A percentile compares a stretch with the other conserved stretches of the same genome.
Conservation (phyloP, 2,888 invertebrate genomes). For the Phengaris arion region DNA sequence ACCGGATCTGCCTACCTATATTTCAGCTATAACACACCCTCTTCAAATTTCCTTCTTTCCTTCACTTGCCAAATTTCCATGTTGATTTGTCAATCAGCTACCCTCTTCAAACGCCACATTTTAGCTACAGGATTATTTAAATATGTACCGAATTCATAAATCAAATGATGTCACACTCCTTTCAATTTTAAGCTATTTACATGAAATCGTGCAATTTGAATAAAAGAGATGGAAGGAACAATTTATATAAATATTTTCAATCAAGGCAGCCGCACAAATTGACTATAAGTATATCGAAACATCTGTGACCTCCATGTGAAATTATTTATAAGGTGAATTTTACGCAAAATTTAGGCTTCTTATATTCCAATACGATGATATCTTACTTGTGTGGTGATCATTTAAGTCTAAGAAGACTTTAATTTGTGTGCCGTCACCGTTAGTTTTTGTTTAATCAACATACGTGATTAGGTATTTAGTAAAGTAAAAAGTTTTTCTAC, state of each 20-base stretch:
- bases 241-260: constrained; percentile 25
- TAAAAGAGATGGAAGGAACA: constrained; percentile 13
- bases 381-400: no score
- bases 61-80: constrained; percentile 8
- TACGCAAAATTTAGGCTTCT: not conserved
- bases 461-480: no score
- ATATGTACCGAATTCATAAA: not conserved
- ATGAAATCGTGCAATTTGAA: not conserved
- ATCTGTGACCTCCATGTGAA: constrained; percentile 7
- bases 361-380: no score
- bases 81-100: not conserved
- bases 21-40: not conserved
- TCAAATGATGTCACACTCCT: not conserved
- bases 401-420: no score
- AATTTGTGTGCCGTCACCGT: no score
- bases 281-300: not conserved
- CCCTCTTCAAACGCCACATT: not conserved
- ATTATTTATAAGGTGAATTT: constrained; percentile 8
- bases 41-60: no score
- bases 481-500: no score
- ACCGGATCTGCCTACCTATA: no score
- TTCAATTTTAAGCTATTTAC: constrained; percentile 9
- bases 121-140: constrained; percentile 5
- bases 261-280: not conserved
- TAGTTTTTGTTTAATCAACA: no score